Evolutionary conservation across 1,140 invertebrate species (phyloP), one percentile per base, ranked within the genome.

Genomic region (Popillia japonica): DNA sequence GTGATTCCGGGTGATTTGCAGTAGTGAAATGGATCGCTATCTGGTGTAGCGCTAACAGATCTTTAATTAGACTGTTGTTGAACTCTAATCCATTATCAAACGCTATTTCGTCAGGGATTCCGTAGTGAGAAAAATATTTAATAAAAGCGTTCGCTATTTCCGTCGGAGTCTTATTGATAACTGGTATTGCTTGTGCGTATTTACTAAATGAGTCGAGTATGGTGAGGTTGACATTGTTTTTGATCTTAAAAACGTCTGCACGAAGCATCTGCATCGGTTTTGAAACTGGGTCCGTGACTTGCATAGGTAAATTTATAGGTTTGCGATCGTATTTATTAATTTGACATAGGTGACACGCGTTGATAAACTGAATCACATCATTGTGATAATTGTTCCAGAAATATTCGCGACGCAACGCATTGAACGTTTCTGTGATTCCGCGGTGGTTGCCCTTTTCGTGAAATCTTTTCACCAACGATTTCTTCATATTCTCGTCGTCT

Each of bases 1-100:
- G 85, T 9, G 82, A 86, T 77, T 86, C 83, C 0, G 80, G 85
- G 41, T 85, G 84, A 48, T 82, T 79, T 59, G 84, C 77, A 80
- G 84, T 80, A 82, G 83, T 86, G 77, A 84, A 86, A 73, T 86
- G 82, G n/a, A 84, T 82, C n/a, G 82, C 72, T 40, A 85, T 84
- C 64, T 84, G 83, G 78, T 84, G 83, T 9, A 77, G n/a, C 79
- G 79, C 78, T 34, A 83, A 78, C 34, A 84, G 72, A 72, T 83
- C 81, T 75, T 78, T 80, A 34, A 83, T 40, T 22, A 77, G 55
- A 22, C 78, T 77, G 72, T 84, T 83, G 55, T 80, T 78, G 78
- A 84, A 84, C 79, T 83, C 82, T 6, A 4, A 40, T 10, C 80
- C 81, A 48, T 81, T 81, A 61, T 83, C 81, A 22, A 77, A 77